A percentile compares a stretch with the other conserved stretches of the same genome.
Evolutionary conservation across 2,888 invertebrate species (phyloP).

Genomic region (Heliconius erato): DNA sequence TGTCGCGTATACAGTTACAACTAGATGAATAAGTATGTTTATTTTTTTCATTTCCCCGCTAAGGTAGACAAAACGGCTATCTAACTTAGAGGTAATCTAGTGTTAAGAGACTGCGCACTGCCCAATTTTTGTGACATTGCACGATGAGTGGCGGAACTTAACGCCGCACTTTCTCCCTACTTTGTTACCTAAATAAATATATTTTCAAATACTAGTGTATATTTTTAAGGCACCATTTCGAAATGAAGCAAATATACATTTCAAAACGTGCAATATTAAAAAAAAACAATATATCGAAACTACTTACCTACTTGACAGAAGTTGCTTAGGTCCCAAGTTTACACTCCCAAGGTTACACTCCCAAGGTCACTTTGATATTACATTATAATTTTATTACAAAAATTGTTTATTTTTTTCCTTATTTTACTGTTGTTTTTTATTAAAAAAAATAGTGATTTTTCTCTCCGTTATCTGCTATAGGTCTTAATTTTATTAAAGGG

Average conservation of each 20-base stretch:
- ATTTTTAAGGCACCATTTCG: background rate
- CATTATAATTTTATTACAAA: background rate
- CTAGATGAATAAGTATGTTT: too few species aligned
- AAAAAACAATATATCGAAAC: slow-evolving; percentile 11
- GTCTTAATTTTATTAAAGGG: too few species aligned
- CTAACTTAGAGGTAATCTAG: too few species aligned
- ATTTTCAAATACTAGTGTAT: too few species aligned
- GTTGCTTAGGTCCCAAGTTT: slow-evolving; percentile 29
- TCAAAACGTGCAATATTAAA: slow-evolving; percentile 9
- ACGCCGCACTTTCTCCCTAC: background rate
- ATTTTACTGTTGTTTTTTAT: background rate
- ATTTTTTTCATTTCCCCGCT: too few species aligned
- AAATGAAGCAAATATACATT: background rate
- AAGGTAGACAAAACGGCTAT: too few species aligned
- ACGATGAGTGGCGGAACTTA: background rate
- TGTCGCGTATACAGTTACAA: too few species aligned
- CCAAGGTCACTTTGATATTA: slow-evolving; percentile 1
- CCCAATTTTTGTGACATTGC: too few species aligned
- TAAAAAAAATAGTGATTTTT: too few species aligned
- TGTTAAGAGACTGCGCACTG: too few species aligned
- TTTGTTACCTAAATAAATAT: background rate
- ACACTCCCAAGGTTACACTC: too few species aligned
- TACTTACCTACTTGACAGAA: slow-evolving; percentile 6
- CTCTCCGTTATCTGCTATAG: too few species aligned
- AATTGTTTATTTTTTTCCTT: slow-evolving; percentile 1